A percentile compares a stretch with the other conserved stretches of the same genome.
Conservation (phyloP, 2,797 vertebrate species). For the Gallinago solitaria region DNA sequence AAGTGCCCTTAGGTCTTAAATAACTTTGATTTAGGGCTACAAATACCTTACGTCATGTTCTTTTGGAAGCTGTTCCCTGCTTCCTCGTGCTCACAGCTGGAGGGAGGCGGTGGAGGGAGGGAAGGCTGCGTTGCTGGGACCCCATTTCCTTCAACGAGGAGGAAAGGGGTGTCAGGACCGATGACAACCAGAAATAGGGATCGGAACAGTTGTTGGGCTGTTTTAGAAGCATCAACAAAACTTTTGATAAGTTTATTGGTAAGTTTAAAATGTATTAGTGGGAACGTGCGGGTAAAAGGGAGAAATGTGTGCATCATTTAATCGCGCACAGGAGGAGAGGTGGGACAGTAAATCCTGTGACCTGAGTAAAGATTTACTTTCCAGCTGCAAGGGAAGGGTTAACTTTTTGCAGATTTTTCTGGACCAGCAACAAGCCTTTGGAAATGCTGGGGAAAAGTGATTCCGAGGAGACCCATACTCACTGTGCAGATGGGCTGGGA, state of each 20-base stretch:
- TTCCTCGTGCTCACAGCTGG: background rate
- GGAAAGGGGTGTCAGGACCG: accelerated
- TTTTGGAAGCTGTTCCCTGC: background rate
- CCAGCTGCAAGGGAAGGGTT: background rate
- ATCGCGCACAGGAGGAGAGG: too few species aligned
- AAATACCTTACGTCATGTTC: too few species aligned
- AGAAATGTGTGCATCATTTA: background rate
- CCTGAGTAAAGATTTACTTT: background rate
- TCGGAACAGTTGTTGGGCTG: background rate
- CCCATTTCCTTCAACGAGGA: accelerated
- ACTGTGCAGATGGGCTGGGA: background rate
- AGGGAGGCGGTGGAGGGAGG: accelerated
- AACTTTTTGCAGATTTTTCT: background rate
- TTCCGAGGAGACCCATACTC: background rate
- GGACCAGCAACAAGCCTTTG: background rate
- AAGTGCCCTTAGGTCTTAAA: background rate
- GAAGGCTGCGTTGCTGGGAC: background rate
- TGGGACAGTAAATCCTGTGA: background rate
- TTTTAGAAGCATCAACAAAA: background rate
- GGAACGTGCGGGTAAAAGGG: background rate
- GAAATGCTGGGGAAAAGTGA: background rate
- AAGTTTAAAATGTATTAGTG: background rate
- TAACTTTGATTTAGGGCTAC: background rate
- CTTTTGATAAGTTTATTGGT: background rate
- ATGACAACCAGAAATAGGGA: background rate